Evolutionary conservation across 2,888 invertebrate genomes (phyloP).

Genomic region (Acrocera orbiculus): DNA sequence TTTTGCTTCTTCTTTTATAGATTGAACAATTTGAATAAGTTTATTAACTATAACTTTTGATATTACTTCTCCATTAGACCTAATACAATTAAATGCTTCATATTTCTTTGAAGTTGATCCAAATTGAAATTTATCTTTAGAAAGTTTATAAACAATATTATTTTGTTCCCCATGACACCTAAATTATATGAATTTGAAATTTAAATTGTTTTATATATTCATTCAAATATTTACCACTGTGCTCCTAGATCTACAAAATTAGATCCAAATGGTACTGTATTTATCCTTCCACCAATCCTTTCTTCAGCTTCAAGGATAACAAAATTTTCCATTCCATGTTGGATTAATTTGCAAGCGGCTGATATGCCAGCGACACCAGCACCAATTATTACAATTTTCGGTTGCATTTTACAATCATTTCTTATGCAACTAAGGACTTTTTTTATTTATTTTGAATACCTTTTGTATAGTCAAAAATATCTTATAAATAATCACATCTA

Average conservation of each 20-base stretch:
- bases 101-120: conserved; percentile 20
- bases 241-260: conserved; percentile 53
- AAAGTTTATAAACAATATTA: conserved; percentile 41
- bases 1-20: conserved; percentile 14
- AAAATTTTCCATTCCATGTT: conserved; percentile 32
- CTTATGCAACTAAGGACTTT: too few species aligned
- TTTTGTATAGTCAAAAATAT: too few species aligned
- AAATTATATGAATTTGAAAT: background rate
- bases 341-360: conserved; percentile 26
- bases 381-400: conserved; percentile 26
- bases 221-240: conserved; percentile 40
- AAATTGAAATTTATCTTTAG: conserved; percentile 22
- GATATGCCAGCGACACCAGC: conserved; percentile 30
- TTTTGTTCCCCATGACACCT: conserved; percentile 51
- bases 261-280: conserved; percentile 35
- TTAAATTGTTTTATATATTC: background rate
- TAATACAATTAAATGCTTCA: conserved; percentile 20
- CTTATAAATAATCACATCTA: too few species aligned
- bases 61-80: conserved; percentile 28
- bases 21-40: conserved; percentile 18
- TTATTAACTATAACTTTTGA: conserved; percentile 24
- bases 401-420: conserved; percentile 1
- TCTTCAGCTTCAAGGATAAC: conserved; percentile 42
- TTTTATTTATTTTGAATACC: too few species aligned
- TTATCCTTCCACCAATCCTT: conserved; percentile 45